These are phyloP conservation scores for Mystacornis crossleyi DNA, from an alignment of 2,113 vertebrate species.

Conservation along the genomic window DNA sequence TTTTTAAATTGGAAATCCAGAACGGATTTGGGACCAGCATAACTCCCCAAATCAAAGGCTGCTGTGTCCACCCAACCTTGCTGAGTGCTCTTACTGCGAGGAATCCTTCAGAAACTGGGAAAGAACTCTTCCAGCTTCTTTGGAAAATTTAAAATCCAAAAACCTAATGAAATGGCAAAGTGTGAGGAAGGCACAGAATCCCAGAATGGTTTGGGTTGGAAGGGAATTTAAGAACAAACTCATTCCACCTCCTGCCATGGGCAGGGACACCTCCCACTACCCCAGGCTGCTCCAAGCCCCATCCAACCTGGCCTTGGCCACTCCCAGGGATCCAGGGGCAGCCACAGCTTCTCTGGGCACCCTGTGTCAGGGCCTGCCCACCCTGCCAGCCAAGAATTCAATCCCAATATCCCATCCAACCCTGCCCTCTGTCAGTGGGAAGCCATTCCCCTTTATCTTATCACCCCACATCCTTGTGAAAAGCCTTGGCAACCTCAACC, in stretches of 20 bases:
- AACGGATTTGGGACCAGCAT: neutral
- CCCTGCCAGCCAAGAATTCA: neutral
- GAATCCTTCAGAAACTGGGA: neutral
- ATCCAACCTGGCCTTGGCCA: rapidly evolving
- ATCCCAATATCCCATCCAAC: neutral
- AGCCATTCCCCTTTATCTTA: neutral
- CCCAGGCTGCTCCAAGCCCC: neutral
- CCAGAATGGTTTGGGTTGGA: neutral
- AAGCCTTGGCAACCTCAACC: neutral
- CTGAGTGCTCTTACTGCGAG: neutral
- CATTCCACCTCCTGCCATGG: neutral
- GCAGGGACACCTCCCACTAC: neutral
- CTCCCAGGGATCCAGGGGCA: neutral
- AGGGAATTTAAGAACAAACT: neutral
- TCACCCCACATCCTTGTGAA: neutral
- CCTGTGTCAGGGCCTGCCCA: neutral
- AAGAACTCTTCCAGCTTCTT: neutral
- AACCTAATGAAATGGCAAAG: neutral
- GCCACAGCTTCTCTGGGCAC: neutral
- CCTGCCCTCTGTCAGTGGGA: neutral
- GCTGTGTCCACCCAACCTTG: neutral
- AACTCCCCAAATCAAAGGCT: neutral
- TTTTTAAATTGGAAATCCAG: neutral
- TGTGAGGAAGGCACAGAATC: neutral
- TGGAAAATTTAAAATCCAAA: neutral